These are phyloP conservation scores for Myotis davidii DNA, from an alignment of 2,113 vertebrate genomes.

Conservation along the genomic window DNA sequence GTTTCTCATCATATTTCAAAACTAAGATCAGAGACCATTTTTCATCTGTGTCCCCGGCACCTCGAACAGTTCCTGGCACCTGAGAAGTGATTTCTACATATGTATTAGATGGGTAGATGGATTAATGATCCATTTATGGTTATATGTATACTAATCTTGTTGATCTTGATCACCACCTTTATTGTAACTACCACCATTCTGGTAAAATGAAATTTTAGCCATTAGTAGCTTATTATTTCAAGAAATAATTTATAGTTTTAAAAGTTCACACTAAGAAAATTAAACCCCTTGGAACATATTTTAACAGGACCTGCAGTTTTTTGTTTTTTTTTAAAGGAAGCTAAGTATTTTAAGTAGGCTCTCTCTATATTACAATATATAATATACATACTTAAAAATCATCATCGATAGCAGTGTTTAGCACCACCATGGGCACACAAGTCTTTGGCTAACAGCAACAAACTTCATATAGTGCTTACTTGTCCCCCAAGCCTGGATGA, in stretches of 20 bases:
- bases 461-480: not conserved
- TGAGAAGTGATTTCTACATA: not conserved
- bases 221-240: not conserved
- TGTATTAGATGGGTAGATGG: not conserved
- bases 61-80: not conserved
- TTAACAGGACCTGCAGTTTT: not conserved
- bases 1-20: not conserved
- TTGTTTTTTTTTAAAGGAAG: not conserved
- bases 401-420: not conserved
- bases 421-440: not conserved
- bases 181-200: not conserved
- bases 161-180: not conserved
- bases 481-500: not conserved
- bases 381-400: not conserved
- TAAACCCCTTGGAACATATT: not conserved
- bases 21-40: not conserved
- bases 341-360: not conserved
- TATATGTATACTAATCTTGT: not conserved
- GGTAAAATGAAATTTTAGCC: not conserved
- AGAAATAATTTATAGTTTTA: conserved; percentile 3
- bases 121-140: not conserved
- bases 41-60: not conserved
- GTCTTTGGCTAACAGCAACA: not conserved
- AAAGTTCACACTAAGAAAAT: not conserved
- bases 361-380: not conserved